Conservation (phyloP, 2,888 invertebrate genomes). For the Morpho achilles region DNA sequence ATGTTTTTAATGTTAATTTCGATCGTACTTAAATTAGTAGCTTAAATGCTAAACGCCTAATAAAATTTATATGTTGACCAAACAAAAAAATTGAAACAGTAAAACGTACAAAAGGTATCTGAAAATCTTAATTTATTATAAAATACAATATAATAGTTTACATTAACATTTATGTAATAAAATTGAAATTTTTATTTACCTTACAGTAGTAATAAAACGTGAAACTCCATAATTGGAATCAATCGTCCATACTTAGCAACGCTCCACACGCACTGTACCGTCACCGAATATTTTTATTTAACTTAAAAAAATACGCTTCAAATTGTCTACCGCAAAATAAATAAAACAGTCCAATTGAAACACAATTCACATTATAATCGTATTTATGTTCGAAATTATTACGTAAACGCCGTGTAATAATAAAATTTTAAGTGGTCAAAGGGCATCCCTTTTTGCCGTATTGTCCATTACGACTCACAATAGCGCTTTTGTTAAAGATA, state of each 20-base stretch:
- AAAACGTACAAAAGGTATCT: no score
- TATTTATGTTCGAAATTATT: conserved; percentile 32
- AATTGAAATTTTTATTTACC: conserved; percentile 34
- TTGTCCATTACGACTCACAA: conserved; percentile 56
- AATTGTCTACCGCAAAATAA: conserved; percentile 17
- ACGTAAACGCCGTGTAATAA: conserved; percentile 42
- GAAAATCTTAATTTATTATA: no score
- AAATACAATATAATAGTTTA: no score
- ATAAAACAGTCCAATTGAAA: conserved; percentile 17
- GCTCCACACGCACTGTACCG: conserved; percentile 54
- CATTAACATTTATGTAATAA: no score
- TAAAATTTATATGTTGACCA: no score
- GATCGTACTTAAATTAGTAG: no score
- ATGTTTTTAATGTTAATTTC: no score
- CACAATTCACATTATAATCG: conserved; percentile 22
- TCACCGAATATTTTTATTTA: conserved; percentile 33
- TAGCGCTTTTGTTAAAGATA: conserved; percentile 43
- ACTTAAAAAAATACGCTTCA: conserved; percentile 26
- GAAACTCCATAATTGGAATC: conserved; percentile 53
- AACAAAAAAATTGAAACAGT: no score
- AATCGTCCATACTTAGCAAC: conserved; percentile 51
- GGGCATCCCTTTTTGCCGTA: conserved; percentile 44
- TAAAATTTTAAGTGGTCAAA: conserved; percentile 44
- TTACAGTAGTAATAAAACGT: conserved; percentile 37
- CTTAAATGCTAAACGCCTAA: no score